Percentiles rank a stretch among this genome's conserved stretches.
phyloP scores from a whole-genome alignment of 2,113 vertebrate species.

The Gopherus flavomarginatus region DNA sequence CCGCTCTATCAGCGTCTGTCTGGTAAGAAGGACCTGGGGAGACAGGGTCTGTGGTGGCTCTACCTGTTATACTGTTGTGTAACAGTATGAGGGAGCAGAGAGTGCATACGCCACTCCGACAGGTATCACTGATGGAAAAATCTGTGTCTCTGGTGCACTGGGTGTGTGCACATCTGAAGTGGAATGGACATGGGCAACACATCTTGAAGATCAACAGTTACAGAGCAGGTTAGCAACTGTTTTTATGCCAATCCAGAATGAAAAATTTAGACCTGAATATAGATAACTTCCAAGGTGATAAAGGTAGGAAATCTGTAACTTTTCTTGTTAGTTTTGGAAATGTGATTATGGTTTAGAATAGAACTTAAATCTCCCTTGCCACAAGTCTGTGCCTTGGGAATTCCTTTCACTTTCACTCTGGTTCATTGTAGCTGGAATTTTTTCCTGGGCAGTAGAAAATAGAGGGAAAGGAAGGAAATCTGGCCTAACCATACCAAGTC shows the following conservation, averaged over 20 bases:
- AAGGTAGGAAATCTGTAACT: neutral
- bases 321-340: neutral
- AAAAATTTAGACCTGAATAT: neutral
- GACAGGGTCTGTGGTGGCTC: no score
- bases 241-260: neutral
- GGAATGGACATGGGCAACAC: no score
- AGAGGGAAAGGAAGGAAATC: neutral
- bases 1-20: no score
- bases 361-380: neutral
- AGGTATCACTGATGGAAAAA: no score
- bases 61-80: no score
- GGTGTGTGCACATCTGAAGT: no score
- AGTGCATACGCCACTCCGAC: no score
- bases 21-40: no score
- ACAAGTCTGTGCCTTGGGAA: neutral
- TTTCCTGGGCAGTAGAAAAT: neutral
- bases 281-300: neutral
- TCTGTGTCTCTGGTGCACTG: no score
- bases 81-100: no score
- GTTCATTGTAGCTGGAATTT: neutral
- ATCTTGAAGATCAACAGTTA: no score
- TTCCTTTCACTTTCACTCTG: neutral
- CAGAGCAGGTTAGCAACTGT: no score
- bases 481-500: neutral
- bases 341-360: neutral